Percentiles rank a stretch among this genome's conserved stretches.
phyloP scores from a whole-genome alignment of 2,113 vertebrate species.

The Himantopus leucocephalus region DNA sequence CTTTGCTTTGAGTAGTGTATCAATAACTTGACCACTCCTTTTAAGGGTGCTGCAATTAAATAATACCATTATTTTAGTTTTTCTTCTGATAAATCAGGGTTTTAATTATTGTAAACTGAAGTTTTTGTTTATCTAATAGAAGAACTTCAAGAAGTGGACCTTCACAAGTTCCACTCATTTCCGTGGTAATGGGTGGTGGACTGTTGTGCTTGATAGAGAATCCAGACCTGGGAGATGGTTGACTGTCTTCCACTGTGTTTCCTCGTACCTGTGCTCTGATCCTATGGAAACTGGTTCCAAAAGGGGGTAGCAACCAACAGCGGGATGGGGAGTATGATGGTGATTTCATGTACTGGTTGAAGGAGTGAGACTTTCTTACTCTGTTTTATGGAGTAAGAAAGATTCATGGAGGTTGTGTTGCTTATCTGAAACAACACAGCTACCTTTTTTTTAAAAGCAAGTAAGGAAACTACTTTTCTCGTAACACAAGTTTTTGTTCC shows the following conservation, averaged over 20 bases:
- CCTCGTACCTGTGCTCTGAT: conserved; percentile 2
- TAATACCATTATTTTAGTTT: neutral
- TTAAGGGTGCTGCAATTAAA: neutral
- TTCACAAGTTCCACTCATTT: neutral
- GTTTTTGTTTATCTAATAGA: neutral
- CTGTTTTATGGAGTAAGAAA: neutral
- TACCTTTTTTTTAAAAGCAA: neutral
- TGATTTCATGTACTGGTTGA: neutral
- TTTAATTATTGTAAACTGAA: neutral
- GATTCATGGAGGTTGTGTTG: neutral
- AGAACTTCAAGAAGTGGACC: neutral
- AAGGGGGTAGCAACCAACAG: conserved; percentile 32
- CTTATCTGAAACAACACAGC: neutral
- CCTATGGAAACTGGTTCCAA: conserved; percentile 45
- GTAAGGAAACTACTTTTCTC: neutral
- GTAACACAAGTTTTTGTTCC: neutral
- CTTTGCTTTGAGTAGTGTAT: neutral
- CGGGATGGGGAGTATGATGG: neutral
- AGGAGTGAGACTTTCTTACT: neutral
- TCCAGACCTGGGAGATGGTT: neutral
- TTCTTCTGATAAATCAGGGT: neutral
- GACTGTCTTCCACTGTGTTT: conserved; percentile 3
- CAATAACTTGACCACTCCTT: neutral
- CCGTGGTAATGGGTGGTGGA: neutral
- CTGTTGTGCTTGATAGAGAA: neutral